Evolutionary conservation across 2,113 vertebrate genomes (phyloP), one percentile per base, ranked within the genome.

Genomic region (Tetraodon nigroviridis): DNA sequence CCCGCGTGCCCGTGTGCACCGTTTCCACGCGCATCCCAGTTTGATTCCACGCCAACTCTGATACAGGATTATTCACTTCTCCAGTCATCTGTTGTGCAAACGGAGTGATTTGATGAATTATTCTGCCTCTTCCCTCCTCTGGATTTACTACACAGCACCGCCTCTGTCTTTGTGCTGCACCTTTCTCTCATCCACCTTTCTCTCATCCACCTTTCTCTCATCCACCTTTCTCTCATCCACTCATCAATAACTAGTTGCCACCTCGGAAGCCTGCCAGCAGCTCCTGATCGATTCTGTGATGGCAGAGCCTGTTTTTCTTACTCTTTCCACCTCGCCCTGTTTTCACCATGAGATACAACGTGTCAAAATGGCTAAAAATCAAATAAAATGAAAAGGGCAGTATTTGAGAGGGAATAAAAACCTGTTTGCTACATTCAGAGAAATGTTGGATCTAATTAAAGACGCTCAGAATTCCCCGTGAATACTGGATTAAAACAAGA

Each of bases 71-170:
- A 37, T 12, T 37, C 32, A 37, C 11, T 37, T 3, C 8, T 12
- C 1, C 8, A 37, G 11, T 37, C 32, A 10, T 37, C 32, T 37
- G 32, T 37, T 37, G 32, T 37, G 32, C 11, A 37, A 37, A 37
- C 32, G 2, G 32, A 7, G 29, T 6, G 29, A 32, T 10, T 32
- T 32, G 29, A 32, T 1, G 6, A 6, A 32, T 32, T 32, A 8
- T 32, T 32, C 6, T 14, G 3, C 15, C 41, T 44, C 41, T 44
- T 16, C 15, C 15, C 12, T 44, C 41, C 41, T 16, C 12, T 24
- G 7, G 1, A 63, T 49, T 24, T 56, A 27, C 54, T 63, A 17
- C 32, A 1, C 27, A 61, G 56, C 57, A 63, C 37, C 6, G 1
- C n/a, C 40, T 60, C 46, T 59, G 37, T 46, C 7, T 11, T 24